Evolutionary conservation across 2,888 invertebrate genomes (phyloP).

Genomic region (Galerucella nymphaeae): DNA sequence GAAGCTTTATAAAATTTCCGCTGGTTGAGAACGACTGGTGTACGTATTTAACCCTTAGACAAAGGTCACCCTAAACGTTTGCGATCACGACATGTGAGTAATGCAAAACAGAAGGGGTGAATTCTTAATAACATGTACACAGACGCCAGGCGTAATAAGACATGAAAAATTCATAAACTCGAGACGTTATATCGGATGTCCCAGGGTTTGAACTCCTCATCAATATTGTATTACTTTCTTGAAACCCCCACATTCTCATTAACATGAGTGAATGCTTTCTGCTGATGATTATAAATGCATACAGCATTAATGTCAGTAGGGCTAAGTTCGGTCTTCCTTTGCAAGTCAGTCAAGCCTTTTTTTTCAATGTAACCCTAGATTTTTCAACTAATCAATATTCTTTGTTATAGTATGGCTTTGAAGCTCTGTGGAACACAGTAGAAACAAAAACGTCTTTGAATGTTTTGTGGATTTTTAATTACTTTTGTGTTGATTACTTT

Average conservation of each 20-base stretch:
- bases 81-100: conserved; percentile 42
- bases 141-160: conserved; percentile 38
- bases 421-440: not conserved
- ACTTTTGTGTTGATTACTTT: not conserved
- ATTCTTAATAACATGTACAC: conserved; percentile 39
- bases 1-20: conserved; percentile 30
- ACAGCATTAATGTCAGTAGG: conserved; percentile 15
- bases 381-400: conserved; percentile 8
- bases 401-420: not conserved
- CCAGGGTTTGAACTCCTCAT: conserved; percentile 27
- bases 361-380: conserved; percentile 3
- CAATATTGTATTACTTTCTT: conserved; percentile 34
- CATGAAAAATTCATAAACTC: conserved; percentile 37
- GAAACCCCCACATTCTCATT: conserved; percentile 32
- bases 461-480: not conserved
- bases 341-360: conserved; percentile 14
- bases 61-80: conserved; percentile 32
- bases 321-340: conserved; percentile 13
- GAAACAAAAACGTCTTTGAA: not conserved
- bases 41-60: conserved; percentile 34
- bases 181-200: conserved; percentile 34
- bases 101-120: conserved; percentile 42
- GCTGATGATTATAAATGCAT: conserved; percentile 14
- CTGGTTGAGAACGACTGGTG: conserved; percentile 20
- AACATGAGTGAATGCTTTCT: conserved; percentile 24